Base-by-base conservation (phyloP, 2,113 vertebrate genomes). In the Turnix velox region DNA sequence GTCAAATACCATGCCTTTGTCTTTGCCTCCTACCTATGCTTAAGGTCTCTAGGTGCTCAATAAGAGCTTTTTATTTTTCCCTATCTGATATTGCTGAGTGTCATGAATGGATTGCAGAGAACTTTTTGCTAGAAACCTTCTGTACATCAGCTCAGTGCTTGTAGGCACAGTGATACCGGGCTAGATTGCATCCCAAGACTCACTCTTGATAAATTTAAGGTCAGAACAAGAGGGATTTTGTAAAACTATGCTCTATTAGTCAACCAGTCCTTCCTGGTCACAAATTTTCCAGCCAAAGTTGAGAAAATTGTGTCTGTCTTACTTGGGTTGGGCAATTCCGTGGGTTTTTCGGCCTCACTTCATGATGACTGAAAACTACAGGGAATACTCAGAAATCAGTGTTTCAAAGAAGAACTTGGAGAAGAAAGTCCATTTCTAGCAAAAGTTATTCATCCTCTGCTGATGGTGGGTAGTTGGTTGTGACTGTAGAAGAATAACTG, bases 61-160 rank as follows among this genome's bases (percentile, higher is more conserved):
- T 87, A 59, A 96, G 96, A 93, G 92, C 66, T 97, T 97, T 97
- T 96, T 80, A 96, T 96, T 94, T 96, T 96, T 94, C 96, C 75
- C 95, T 96, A 85, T 97, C 97, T 97, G 96, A 96, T 96, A 75
- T 96, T 91, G 71, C 92, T 89, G 94, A 95, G 71, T 93, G 51
- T 95, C 97, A 97, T 94, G 88, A 96, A 93, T 92, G 91, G 72
- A 59, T 90, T 91, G 92, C 79, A 77, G 87, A 87, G 49, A 85
- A 92, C 58, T 87, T 97, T 83, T 91, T 82, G 52, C 94, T 92
- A 82, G 75, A 93, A 95, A 31, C 57, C 79, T 93, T 58, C 20
- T 19, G 30, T 80, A 48, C 30, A 20, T 95, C 59, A 75, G 76
- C 83, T 94, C 61, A 55, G 27, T 87, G 66, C 76, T 94, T 83